Evolutionary conservation across 2,113 vertebrate genomes (phyloP).

Genomic region (Microcebus griseorufus): DNA sequence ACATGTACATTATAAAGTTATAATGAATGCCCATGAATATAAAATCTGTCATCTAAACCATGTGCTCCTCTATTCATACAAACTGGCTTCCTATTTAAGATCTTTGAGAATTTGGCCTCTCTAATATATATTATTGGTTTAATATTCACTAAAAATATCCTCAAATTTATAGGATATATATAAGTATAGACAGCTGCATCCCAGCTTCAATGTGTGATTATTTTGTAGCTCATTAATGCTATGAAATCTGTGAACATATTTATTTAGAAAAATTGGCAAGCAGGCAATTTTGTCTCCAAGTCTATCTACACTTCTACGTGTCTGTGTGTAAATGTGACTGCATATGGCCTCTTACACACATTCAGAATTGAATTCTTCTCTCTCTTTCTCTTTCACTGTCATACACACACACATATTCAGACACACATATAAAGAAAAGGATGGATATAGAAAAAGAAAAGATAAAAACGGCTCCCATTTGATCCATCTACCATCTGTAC

Average conservation of each 20-base stretch:
- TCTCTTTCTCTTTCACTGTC: not conserved
- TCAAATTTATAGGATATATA: not conserved
- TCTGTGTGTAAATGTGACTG: conserved; percentile 47
- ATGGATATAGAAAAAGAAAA: conserved; percentile 40
- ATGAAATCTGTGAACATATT: conserved; percentile 70
- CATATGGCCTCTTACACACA: conserved; percentile 59
- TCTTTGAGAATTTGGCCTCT: conserved; percentile 41
- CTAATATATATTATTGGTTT: conserved; percentile 35
- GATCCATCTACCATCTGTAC: conserved; percentile 59
- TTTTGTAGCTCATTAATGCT: conserved; percentile 73
- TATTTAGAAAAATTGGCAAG: conserved; percentile 71
- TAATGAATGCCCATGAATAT: not conserved
- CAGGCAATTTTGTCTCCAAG: conserved; percentile 54
- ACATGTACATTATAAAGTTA: not conserved
- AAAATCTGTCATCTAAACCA: not conserved
- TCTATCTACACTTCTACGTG: conserved; percentile 50
- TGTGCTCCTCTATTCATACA: not conserved
- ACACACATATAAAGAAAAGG: conserved; percentile 51
- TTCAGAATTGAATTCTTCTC: conserved; percentile 37
- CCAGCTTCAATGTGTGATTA: conserved; percentile 55
- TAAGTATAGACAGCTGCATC: conserved; percentile 30
- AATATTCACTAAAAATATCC: conserved; percentile 58
- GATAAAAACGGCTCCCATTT: conserved; percentile 51
- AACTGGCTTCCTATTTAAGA: conserved; percentile 21
- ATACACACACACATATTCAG: not conserved